phyloP scores from a whole-genome alignment of 2,888 invertebrate species.

The Chirona hameri region DNA sequence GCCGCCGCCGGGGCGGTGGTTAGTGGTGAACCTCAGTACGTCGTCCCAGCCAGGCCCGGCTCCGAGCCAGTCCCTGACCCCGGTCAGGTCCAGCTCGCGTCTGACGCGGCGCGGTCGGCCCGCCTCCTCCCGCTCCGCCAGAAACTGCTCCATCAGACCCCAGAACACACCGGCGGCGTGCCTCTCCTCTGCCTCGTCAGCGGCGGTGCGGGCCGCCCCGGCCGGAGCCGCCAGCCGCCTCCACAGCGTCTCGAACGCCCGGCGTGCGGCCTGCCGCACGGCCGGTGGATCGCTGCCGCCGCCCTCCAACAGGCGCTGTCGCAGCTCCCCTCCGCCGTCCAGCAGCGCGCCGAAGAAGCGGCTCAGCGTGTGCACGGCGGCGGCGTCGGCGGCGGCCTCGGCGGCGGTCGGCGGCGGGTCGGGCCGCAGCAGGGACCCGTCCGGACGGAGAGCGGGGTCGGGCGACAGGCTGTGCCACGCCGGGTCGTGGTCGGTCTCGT shows the following conservation, averaged over 20 bases:
- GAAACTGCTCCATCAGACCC: neutral
- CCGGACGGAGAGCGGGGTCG: neutral
- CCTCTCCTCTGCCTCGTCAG: neutral
- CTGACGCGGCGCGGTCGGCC: neutral
- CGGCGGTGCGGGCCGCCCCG: neutral
- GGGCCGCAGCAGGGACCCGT: neutral
- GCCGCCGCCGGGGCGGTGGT: neutral
- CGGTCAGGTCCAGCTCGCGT: neutral
- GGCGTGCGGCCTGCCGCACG: neutral
- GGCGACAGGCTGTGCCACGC: too few species aligned
- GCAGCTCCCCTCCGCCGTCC: conserved; percentile 59
- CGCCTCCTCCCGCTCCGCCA: neutral
- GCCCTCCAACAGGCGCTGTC: conserved; percentile 49
- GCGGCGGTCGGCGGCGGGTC: neutral
- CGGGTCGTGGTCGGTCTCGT: neutral
- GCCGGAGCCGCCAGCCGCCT: neutral
- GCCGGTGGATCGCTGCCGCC: neutral
- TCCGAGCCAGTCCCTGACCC: neutral
- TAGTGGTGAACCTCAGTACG: neutral
- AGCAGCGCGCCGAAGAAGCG: conserved; percentile 55
- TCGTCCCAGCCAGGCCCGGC: neutral
- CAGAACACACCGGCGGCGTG: neutral
- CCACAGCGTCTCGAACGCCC: conserved; percentile 11
- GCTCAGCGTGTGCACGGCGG: conserved; percentile 53
- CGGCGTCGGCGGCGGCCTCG: neutral